phyloP scores from a whole-genome alignment of 2,797 vertebrate genomes.

The Gymnothorax reevesii region DNA sequence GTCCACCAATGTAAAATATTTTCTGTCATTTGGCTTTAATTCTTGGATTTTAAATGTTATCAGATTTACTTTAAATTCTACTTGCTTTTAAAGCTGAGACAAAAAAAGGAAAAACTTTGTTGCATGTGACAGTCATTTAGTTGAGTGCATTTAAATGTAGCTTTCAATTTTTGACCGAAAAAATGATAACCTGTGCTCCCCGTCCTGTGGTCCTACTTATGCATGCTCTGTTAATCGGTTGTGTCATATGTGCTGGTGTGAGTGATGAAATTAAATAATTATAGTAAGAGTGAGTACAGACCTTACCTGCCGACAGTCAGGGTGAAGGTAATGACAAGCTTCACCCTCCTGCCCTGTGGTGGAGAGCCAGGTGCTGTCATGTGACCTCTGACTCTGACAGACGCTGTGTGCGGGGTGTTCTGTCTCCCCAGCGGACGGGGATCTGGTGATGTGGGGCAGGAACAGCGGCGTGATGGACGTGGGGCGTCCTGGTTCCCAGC shows the following conservation, averaged over 20 bases:
- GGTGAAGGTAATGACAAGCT: neutral
- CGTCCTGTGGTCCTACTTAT: neutral
- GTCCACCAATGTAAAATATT: neutral
- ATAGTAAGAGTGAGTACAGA: neutral
- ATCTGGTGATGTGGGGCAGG: constrained; percentile 69
- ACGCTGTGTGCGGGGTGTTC: neutral
- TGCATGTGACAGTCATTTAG: too few relatives aligned
- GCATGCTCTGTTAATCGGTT: neutral
- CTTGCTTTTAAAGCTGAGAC: neutral
- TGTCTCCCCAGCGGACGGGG: constrained; percentile 60
- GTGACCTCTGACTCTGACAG: neutral
- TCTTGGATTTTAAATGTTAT: neutral
- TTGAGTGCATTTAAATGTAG: neutral
- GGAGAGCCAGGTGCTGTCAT: constrained; percentile 14
- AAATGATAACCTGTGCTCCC: neutral
- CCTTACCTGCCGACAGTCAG: neutral
- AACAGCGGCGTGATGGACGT: constrained; percentile 61
- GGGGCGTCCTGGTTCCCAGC: constrained; percentile 61
- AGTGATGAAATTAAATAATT: neutral
- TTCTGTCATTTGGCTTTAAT: neutral
- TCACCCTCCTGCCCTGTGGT: neutral
- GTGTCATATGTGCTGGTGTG: neutral
- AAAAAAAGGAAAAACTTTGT: neutral
- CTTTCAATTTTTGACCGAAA: neutral
- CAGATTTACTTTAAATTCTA: neutral